phyloP scores from a whole-genome alignment of 2,888 invertebrate species.

The Acronicta alni region DNA sequence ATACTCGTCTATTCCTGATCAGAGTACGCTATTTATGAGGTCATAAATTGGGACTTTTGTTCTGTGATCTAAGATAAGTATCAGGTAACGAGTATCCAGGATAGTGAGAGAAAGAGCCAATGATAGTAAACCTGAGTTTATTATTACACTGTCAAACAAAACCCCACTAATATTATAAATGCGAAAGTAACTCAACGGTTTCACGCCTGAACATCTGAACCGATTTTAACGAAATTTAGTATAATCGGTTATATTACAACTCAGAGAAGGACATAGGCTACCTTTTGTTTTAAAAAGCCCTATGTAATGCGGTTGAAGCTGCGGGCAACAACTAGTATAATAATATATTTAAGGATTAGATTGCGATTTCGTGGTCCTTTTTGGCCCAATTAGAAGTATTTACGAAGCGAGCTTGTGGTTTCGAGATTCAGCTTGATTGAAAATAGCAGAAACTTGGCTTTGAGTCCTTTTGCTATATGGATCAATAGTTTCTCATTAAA shows the following conservation, averaged over 20 bases:
- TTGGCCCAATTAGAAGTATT: slow-evolving; percentile 29
- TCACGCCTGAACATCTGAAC: too few species aligned
- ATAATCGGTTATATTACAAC: too few species aligned
- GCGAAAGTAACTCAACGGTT: too few species aligned
- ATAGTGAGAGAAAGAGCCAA: slow-evolving; percentile 4
- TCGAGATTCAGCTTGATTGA: slow-evolving; percentile 19
- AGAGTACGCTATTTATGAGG: slow-evolving; percentile 28
- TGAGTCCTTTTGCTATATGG: neutral
- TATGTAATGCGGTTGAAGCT: too few species aligned
- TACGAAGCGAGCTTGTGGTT: slow-evolving; percentile 12
- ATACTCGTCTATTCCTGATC: slow-evolving; percentile 16
- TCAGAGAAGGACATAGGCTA: too few species aligned
- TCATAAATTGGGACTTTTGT: slow-evolving; percentile 35
- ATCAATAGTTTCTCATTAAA: slow-evolving; percentile 7
- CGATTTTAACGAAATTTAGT: too few species aligned
- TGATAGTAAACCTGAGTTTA: slow-evolving; percentile 2
- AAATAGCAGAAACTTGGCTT: slow-evolving; percentile 7
- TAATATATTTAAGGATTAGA: slow-evolving; percentile 29
- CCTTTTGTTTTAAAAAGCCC: too few species aligned
- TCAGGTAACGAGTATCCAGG: slow-evolving; percentile 9
- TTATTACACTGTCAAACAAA: neutral
- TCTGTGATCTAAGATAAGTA: slow-evolving; percentile 4
- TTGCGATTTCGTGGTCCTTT: slow-evolving; percentile 15
- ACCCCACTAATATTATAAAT: too few species aligned
- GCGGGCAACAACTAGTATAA: too few species aligned